Evolutionary conservation across 2,888 invertebrate genomes (phyloP), one percentile per base, ranked within the genome.

Genomic region (Neria commutata): DNA sequence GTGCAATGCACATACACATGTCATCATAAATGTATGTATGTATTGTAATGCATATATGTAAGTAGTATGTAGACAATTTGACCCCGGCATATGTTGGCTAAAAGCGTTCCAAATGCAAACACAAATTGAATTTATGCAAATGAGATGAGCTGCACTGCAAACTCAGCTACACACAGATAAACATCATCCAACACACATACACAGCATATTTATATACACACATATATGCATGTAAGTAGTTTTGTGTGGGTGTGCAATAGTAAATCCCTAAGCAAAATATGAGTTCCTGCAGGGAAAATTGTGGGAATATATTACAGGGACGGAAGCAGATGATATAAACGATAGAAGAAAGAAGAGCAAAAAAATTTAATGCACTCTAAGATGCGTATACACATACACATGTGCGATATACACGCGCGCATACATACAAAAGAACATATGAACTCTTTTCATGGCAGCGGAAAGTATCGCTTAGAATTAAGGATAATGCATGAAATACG

Each of bases 401-500:
- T 19, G 42, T 17, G n/a, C n/a, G n/a, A 37, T n/a, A 37, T 37
- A 17, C 42, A 42, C 17, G 14, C 14, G 21, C 42, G 4, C 6
- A 21, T 21, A 42, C 16, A 26, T 37, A n/a, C 21, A 21, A n/a
- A n/a, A 21, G 42, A 42, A 21, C 17, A 16, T 46, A 21, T 21
- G 16, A 46, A 54, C 24, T 34, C 42, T 16, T 37, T 47, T 51
- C 29, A 37, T 42, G 60, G 60, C 60, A 61, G 64, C 68, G 67
- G 66, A 68, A 70, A 68, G 69, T 66, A 73, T 67, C 65, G 65
- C 67, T 67, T 65, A 64, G 66, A 65, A 71, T 73, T 73, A 68
- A 69, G 67, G 64, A 70, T 72, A 70, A 76, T 71, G 68, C 70
- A 74, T 75, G 67, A 66, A 68, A 70, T 69, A 19, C 66, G 63